Conservation (phyloP, 1,140 invertebrate genomes). For the Solen grandis region DNA sequence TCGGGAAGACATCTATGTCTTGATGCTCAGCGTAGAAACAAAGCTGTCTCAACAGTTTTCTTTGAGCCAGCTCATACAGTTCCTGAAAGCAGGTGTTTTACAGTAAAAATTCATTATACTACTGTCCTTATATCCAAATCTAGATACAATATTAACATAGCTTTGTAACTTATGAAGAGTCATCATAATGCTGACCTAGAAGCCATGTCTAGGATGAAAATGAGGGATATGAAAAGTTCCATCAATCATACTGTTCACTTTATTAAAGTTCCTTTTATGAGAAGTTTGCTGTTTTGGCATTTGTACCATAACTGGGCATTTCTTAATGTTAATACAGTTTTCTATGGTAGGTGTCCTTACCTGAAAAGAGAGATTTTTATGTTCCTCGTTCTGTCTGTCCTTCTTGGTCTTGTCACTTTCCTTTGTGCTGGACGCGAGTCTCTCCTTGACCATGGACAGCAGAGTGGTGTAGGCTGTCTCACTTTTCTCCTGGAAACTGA, state of each 20-base stretch:
- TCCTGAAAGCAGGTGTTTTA: too few relatives aligned
- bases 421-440: slow-evolving; percentile 38
- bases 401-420: slow-evolving; percentile 21
- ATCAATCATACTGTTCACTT: too few relatives aligned
- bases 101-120: background rate
- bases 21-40: slow-evolving; percentile 65
- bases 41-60: slow-evolving; percentile 77
- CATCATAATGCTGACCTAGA: too few relatives aligned
- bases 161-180: too few relatives aligned
- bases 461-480: slow-evolving; percentile 58
- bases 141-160: background rate
- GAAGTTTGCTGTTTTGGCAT: too few relatives aligned
- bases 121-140: background rate
- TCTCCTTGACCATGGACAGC: slow-evolving; percentile 54
- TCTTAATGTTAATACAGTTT: too few relatives aligned
- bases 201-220: too few relatives aligned
- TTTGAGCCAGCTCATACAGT: slow-evolving; percentile 77
- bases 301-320: too few relatives aligned
- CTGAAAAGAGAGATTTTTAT: slow-evolving; percentile 67
- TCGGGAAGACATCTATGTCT: slow-evolving; percentile 69
- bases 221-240: too few relatives aligned
- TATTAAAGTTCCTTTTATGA: too few relatives aligned
- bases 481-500: slow-evolving; percentile 75
- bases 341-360: too few relatives aligned
- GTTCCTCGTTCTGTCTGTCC: slow-evolving; percentile 56